Conservation (phyloP, 1,140 invertebrate species). For the Drosophila hydei region DNA sequence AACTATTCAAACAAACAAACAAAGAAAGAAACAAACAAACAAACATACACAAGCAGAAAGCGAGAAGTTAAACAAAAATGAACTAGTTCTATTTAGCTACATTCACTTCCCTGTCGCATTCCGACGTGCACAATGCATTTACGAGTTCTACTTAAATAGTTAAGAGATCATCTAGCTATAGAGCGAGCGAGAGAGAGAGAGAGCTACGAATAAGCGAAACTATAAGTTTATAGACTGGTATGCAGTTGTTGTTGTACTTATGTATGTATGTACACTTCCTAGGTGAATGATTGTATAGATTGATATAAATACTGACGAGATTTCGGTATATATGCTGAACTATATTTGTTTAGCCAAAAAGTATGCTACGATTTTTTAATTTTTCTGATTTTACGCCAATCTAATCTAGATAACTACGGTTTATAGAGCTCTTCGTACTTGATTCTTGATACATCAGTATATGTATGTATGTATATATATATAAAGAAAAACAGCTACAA, state of each 20-base stretch:
- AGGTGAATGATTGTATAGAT: neutral
- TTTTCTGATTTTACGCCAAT: no score
- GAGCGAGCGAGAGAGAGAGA: no score
- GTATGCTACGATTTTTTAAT: neutral
- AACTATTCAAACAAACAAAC: constrained; percentile 7
- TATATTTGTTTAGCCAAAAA: neutral
- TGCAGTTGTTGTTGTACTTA: constrained; percentile 19
- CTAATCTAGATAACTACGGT: no score
- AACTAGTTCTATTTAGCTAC: constrained; percentile 9
- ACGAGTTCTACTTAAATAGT: neutral
- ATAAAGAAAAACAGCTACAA: no score
- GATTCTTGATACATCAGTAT: no score
- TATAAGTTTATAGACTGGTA: constrained; percentile 7
- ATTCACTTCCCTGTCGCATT: constrained; percentile 9
- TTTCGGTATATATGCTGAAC: neutral
- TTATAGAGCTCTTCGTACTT: no score
- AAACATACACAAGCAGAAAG: constrained; percentile 7
- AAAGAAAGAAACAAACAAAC: neutral
- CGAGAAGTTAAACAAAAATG: neutral
- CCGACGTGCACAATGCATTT: constrained; percentile 13
- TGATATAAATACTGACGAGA: neutral
- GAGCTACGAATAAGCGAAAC: constrained; percentile 14
- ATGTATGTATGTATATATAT: no score
- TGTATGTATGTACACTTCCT: constrained; percentile 13
- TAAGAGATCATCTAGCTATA: constrained; percentile 1